phyloP scores from a whole-genome alignment of 2,888 invertebrate genomes.

The Oxycera nigricornis region DNA sequence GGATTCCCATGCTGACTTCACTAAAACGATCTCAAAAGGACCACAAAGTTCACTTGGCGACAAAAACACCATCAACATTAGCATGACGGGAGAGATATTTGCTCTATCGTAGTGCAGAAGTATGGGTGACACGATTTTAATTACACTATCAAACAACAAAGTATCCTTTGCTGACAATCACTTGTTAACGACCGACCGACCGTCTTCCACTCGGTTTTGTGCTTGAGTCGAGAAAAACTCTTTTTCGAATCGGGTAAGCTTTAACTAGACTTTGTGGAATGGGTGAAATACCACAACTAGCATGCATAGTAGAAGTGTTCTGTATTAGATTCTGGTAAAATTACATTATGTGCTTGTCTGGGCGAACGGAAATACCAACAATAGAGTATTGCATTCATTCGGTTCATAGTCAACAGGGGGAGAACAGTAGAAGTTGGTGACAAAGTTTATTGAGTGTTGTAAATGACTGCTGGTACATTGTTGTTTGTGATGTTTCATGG shows the following conservation, averaged over 20 bases:
- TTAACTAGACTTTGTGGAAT: neutral
- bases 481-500: neutral
- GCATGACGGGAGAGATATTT: neutral
- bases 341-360: neutral
- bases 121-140: constrained; percentile 12
- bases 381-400: neutral
- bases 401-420: neutral
- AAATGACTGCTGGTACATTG: constrained; percentile 1
- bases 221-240: neutral
- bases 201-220: neutral
- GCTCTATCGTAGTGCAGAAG: neutral
- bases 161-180: constrained; percentile 16
- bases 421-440: neutral
- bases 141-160: constrained; percentile 30
- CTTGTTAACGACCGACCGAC: constrained; percentile 4
- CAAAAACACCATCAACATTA: neutral
- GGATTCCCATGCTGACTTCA: no score
- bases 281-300: neutral
- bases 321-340: neutral
- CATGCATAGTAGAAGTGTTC: neutral
- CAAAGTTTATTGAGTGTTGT: constrained; percentile 11
- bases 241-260: neutral
- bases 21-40: no score
- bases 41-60: neutral
- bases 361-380: neutral